phyloP scores from a whole-genome alignment of 2,797 vertebrate genomes.

The Enteromius anoplus region DNA sequence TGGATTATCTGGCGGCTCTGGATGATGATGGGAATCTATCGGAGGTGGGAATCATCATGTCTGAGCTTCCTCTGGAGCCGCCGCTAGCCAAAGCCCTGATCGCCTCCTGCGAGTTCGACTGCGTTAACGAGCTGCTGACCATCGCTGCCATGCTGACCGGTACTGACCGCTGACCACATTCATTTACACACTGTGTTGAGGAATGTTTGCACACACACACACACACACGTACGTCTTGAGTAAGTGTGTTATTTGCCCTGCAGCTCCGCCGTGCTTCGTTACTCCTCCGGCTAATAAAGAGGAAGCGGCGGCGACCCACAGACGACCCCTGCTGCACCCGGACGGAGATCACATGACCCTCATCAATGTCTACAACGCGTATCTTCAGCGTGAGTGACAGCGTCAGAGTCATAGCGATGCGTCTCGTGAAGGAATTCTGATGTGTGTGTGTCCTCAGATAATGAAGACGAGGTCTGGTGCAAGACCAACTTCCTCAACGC shows the following conservation, averaged over 20 bases:
- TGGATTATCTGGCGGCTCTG: constrained; percentile 93
- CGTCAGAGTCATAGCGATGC: not conserved
- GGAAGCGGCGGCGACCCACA: constrained; percentile 76
- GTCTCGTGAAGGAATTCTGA: too few species aligned
- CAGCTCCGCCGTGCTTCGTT: constrained; percentile 87
- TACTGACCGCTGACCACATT: not conserved
- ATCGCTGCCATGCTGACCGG: constrained; percentile 94
- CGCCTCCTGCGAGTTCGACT: constrained; percentile 92
- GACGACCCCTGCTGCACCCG: constrained; percentile 80
- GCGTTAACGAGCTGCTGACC: constrained; percentile 93
- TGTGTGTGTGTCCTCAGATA: constrained; percentile 69
- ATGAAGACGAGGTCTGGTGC: constrained; percentile 88
- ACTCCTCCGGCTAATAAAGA: constrained; percentile 73
- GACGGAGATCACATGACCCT: constrained; percentile 94
- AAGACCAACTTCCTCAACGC: constrained; percentile 81
- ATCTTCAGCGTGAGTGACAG: constrained; percentile 81
- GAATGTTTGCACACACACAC: too few species aligned
- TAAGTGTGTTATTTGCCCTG: constrained; percentile 19
- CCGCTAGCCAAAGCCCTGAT: constrained; percentile 91
- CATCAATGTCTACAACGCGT: constrained; percentile 89
- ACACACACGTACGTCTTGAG: not conserved
- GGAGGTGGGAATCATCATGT: constrained; percentile 95
- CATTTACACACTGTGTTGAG: not conserved
- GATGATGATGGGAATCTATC: constrained; percentile 92
- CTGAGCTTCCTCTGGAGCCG: constrained; percentile 90